Evolutionary conservation across 2,113 vertebrate genomes (phyloP).

Genomic region (Dendrocopos noguchii): DNA sequence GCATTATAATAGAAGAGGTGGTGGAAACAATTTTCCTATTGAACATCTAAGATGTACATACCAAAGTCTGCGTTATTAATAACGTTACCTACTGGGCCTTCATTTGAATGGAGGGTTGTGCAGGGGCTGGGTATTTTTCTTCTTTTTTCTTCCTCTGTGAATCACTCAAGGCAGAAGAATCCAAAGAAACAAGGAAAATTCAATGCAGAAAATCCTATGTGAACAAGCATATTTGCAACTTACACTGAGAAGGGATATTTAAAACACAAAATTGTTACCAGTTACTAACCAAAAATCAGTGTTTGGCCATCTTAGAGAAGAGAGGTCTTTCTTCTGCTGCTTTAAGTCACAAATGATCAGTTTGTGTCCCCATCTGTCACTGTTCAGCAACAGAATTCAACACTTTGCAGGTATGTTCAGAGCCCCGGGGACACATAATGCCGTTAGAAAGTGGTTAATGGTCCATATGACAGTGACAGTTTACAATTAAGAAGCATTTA

Average conservation of each 20-base stretch:
- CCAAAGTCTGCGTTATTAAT: slow-evolving; percentile 57
- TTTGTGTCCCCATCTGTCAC: slow-evolving; percentile 15
- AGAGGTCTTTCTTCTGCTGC: not conserved
- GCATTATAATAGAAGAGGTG: not conserved
- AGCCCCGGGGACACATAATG: not conserved
- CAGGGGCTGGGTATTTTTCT: not conserved
- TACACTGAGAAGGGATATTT: not conserved
- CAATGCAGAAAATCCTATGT: not conserved
- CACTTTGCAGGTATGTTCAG: not conserved
- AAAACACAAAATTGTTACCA: not conserved
- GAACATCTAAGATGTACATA: slow-evolving; percentile 34
- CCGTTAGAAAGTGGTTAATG: slow-evolving; percentile 1
- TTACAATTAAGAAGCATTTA: not conserved
- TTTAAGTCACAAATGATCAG: not conserved
- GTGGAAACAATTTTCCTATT: not conserved
- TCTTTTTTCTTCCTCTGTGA: not conserved
- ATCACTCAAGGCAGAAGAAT: not conserved
- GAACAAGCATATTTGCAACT: not conserved
- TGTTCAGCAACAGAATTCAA: not conserved
- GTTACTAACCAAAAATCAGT: not conserved
- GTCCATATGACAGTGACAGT: slow-evolving; percentile 19
- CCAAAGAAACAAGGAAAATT: slow-evolving; percentile 6
- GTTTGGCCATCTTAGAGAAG: not conserved
- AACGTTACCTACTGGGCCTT: slow-evolving; percentile 27
- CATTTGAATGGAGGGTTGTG: slow-evolving; percentile 43